Percentiles rank a stretch among this genome's conserved stretches.
Conservation (phyloP, 2,113 vertebrate species). For the Oriolus oriolus region DNA sequence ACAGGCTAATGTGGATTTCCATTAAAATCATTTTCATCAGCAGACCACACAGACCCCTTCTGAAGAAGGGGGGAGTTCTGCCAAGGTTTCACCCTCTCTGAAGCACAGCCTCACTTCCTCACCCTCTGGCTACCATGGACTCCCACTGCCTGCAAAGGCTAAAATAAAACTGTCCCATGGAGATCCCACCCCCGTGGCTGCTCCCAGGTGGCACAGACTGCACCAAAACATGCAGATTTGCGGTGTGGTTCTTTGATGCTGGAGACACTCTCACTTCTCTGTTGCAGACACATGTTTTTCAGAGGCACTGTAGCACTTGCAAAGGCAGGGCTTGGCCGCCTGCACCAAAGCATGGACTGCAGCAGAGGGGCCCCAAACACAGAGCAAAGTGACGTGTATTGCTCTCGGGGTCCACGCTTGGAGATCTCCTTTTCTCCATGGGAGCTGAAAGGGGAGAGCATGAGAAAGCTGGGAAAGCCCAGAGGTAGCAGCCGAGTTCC, state of each 20-base stretch:
- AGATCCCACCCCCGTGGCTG: neutral
- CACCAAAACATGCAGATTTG: neutral
- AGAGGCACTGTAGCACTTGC: neutral
- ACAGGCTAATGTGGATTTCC: neutral
- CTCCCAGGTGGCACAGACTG: neutral
- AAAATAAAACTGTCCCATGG: neutral
- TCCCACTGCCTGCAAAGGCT: neutral
- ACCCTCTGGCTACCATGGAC: neutral
- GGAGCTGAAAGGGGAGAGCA: neutral
- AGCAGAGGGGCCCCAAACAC: neutral
- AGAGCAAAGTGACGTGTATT: neutral
- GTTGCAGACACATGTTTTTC: neutral
- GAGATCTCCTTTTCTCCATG: neutral
- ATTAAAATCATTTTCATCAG: neutral
- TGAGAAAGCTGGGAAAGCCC: neutral
- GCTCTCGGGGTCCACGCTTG: neutral
- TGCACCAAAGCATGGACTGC: neutral
- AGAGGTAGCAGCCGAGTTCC: rapidly evolving
- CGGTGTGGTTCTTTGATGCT: neutral
- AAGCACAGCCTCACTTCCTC: neutral
- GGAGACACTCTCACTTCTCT: neutral
- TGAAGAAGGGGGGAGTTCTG: neutral
- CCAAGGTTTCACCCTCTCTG: neutral
- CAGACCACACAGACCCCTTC: neutral
- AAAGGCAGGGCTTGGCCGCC: neutral